These are phyloP conservation scores for Rhopalosiphum padi DNA, from an alignment of 1,140 invertebrate species.

Conservation along the genomic window DNA sequence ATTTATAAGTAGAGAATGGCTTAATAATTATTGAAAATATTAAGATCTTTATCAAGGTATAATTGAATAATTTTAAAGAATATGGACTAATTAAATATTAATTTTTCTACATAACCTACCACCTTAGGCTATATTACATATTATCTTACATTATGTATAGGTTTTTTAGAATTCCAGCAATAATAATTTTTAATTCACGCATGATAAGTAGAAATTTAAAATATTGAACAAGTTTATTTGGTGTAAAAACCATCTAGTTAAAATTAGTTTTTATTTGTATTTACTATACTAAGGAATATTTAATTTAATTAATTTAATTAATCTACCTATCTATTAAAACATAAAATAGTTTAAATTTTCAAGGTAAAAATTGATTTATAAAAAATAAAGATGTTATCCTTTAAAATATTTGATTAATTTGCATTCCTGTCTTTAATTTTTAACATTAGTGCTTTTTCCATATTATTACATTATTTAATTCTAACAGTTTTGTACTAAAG, in stretches of 20 bases:
- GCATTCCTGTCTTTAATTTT: background rate
- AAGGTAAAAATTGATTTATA: background rate
- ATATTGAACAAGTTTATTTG: background rate
- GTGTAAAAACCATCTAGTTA: background rate
- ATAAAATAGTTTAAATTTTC: background rate
- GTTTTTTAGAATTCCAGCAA: background rate
- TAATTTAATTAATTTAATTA: background rate
- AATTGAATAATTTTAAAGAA: background rate
- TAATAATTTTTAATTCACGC: background rate
- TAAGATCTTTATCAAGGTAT: background rate
- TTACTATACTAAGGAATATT: background rate
- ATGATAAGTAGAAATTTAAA: background rate
- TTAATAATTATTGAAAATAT: background rate
- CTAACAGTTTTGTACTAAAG: no score
- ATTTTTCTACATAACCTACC: background rate
- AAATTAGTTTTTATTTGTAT: background rate
- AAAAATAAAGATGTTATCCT: background rate
- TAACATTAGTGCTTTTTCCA: background rate
- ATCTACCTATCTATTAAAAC: background rate
- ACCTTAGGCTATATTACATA: background rate
- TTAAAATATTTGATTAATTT: background rate
- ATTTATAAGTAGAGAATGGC: background rate
- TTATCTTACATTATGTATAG: background rate
- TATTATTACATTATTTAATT: background rate
- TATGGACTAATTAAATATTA: background rate